These are phyloP conservation scores for Psilopsiagon aymara DNA, from an alignment of 2,113 vertebrate species.

Conservation along the genomic window DNA sequence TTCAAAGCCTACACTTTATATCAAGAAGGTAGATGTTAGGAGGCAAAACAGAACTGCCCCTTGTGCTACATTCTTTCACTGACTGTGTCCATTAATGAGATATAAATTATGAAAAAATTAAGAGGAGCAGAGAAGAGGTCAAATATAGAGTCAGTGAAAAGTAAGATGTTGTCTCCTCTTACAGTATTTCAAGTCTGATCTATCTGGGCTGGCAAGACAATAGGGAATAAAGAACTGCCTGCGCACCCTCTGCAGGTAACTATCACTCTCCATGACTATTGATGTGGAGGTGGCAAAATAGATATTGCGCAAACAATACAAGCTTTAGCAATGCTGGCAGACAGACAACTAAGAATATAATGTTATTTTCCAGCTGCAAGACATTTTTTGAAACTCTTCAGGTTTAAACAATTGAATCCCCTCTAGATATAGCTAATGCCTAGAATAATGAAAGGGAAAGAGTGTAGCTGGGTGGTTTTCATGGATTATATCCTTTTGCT, in stretches of 20 bases:
- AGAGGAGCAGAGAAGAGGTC: not conserved
- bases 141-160: not conserved
- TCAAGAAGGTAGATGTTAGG: not conserved
- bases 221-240: not conserved
- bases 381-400: not conserved
- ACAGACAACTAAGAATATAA: not conserved
- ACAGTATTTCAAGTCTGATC: not conserved
- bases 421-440: not conserved
- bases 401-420: slow-evolving; percentile 6
- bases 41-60: not conserved
- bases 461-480: not conserved
- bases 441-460: not conserved
- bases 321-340: not conserved
- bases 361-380: not conserved
- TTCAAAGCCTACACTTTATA: not conserved
- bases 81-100: not conserved
- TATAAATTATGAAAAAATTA: not conserved
- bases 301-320: not conserved
- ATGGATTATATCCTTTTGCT: not conserved
- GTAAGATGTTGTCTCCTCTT: not conserved
- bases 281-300: not conserved
- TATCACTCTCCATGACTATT: not conserved
- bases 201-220: not conserved
- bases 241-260: not conserved
- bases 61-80: not conserved